Percentiles rank a stretch among this genome's conserved stretches.
These are phyloP conservation scores for Pogonomyrmex californicus DNA, from an alignment of 1,140 invertebrate genomes.

Conservation along the genomic window DNA sequence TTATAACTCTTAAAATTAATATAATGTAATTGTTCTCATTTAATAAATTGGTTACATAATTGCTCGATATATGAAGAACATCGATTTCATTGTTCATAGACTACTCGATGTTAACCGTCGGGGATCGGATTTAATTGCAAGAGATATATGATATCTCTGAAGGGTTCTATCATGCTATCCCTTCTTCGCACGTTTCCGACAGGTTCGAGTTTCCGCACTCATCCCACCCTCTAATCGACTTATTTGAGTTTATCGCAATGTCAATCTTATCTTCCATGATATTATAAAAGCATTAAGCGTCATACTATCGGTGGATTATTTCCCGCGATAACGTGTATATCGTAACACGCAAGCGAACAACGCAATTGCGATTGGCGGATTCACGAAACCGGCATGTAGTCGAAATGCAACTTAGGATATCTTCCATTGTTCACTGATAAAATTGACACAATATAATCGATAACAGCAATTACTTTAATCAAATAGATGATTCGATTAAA, in stretches of 20 bases:
- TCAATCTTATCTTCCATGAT: slow-evolving; percentile 69
- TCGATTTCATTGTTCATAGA: slow-evolving; percentile 28
- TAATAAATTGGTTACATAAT: slow-evolving; percentile 9
- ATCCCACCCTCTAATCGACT: slow-evolving; percentile 44
- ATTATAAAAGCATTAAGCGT: slow-evolving; percentile 74
- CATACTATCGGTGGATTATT: slow-evolving; percentile 57
- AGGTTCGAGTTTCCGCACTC: slow-evolving; percentile 12
- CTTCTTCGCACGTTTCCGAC: slow-evolving; percentile 15
- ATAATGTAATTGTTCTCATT: not conserved
- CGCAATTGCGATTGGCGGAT: not conserved
- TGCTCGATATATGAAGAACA: not conserved
- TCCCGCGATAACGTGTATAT: slow-evolving; percentile 66
- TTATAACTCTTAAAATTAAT: not conserved
- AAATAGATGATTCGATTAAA: slow-evolving; percentile 1
- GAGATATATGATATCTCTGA: slow-evolving; percentile 46
- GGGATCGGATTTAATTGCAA: slow-evolving; percentile 57
- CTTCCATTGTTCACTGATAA: not conserved
- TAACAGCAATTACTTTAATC: not conserved
- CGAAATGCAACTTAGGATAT: slow-evolving; percentile 14
- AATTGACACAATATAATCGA: slow-evolving; percentile 27
- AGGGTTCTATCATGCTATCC: not conserved
- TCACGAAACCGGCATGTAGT: slow-evolving; percentile 21
- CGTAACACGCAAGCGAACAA: slow-evolving; percentile 51
- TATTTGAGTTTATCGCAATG: slow-evolving; percentile 58
- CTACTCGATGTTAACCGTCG: slow-evolving; percentile 14